Base-by-base conservation (phyloP, 2,888 invertebrate species). In the Heliconius sara region DNA sequence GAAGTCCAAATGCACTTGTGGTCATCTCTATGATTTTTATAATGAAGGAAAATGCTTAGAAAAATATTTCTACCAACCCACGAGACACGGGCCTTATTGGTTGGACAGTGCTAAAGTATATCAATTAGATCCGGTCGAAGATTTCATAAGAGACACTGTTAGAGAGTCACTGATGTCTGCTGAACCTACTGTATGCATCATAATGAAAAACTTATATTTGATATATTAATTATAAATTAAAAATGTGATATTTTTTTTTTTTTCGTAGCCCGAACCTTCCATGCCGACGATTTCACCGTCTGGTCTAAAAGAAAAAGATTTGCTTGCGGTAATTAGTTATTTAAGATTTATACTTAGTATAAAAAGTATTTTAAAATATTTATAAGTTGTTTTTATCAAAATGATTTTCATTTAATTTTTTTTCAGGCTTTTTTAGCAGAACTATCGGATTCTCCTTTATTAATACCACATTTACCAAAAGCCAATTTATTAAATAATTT, bases 401-500 rank as follows among this genome's bases (percentile, higher is more conserved):
- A 65, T 19, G 4, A 77, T 77, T 89, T 87, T 30, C 30, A 30
- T 30, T 30, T 30, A 30, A 4, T 30, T 30, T 30, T 4, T 30
- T 30, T 30, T 19, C 86, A 95, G 95, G 90, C 92, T 10, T 90
- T 94, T 81, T 85, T 95, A 79, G 92, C 91, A 6, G 94, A 95
- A 83, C 83, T 95, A 27, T 88, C 92, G 1, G 87, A 91, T 22
- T 89, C 91, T 4, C 88, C 92, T 0, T 87, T 95, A 27, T 81
- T 94, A 25, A 93, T 93, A 70, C 95, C 95, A 2, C 95, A 95
- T 85, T 88, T 95, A 72, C 95, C 95, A 39, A 84, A 92, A 85
- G 92, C 93, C 1, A 88, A 90, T 83, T 84, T 88, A 22, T 85
- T 95, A 30, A 91, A 89, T 78, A 92, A 91, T 84, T 88, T 95